Evolutionary conservation across 92 coral and sea anemone genomes (phyloP).

Genomic region (Siderastrea radians): DNA sequence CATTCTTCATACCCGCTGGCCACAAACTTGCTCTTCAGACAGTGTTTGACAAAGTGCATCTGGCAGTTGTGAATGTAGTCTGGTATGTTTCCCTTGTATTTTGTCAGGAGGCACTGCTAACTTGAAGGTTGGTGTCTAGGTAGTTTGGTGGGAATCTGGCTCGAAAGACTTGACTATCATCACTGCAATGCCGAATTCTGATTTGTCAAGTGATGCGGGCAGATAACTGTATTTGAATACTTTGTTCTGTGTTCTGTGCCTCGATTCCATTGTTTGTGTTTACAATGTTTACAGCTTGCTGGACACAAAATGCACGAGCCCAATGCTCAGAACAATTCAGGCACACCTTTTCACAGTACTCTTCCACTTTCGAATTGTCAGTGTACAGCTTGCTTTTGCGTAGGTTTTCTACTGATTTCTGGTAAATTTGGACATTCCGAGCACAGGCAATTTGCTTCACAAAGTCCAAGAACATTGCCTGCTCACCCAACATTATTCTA

Average conservation of each 20-base stretch:
- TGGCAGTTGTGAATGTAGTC: constrained; percentile 33
- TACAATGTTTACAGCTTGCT: constrained; percentile 49
- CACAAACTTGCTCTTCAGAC: constrained; percentile 33
- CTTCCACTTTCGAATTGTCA: constrained; percentile 25
- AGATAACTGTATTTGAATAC: constrained; percentile 72
- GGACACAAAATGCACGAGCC: constrained; percentile 35
- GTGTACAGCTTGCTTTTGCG: constrained; percentile 4
- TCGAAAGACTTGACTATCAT: constrained; percentile 72
- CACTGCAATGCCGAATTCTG: constrained; percentile 67
- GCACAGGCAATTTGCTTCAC: constrained; percentile 20
- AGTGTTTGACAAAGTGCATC: constrained; percentile 31
- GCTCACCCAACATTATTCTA: constrained; percentile 28
- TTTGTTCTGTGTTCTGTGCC: constrained; percentile 10
- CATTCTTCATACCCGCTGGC: constrained; percentile 29
- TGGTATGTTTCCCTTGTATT: constrained; percentile 45
- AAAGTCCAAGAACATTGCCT: constrained; percentile 22
- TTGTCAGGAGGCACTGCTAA: constrained; percentile 62
- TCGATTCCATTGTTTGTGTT: constrained; percentile 52
- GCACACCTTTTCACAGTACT: constrained; percentile 42
- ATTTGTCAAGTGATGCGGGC: constrained; percentile 71
- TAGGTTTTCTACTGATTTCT: constrained; percentile 13
- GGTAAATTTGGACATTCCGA: not conserved
- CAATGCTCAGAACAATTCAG: constrained; percentile 37
- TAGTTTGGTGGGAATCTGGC: constrained; percentile 68
- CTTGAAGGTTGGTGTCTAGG: constrained; percentile 67